Evolutionary conservation across 2,797 vertebrate genomes (phyloP).

Genomic region (Peromyscus nudipes): DNA sequence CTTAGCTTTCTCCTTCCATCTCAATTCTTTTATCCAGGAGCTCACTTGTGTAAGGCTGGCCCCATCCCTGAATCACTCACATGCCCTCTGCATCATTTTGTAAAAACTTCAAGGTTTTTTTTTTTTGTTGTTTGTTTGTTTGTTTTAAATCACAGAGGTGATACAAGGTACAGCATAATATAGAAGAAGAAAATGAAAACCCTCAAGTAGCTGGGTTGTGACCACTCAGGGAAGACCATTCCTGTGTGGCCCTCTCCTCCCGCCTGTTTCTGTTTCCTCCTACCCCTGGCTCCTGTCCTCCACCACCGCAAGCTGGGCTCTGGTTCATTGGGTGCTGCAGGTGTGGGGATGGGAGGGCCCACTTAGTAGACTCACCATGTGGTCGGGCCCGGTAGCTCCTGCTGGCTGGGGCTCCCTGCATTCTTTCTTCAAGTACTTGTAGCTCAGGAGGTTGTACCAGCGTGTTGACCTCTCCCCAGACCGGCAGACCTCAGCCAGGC

Average conservation of each 20-base stretch:
- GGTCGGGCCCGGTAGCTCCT: constrained; percentile 77
- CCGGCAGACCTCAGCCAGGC: constrained; percentile 94
- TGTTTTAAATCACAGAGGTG: not conserved
- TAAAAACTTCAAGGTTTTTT: not conserved
- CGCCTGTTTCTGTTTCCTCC: not conserved
- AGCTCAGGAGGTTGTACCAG: constrained; percentile 97
- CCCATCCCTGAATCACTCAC: not conserved
- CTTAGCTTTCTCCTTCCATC: not conserved
- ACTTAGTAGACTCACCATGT: constrained; percentile 84
- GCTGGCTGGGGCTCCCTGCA: constrained; percentile 87
- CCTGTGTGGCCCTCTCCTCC: not conserved
- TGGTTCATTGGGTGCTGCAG: not conserved
- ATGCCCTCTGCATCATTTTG: too few relatives aligned
- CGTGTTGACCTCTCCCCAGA: constrained; percentile 92
- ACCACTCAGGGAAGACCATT: not conserved
- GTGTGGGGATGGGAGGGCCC: not conserved
- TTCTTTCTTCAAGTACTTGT: constrained; percentile 91
- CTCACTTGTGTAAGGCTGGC: not conserved
- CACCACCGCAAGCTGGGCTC: not conserved
- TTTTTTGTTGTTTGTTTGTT: not conserved
- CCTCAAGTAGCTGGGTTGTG: not conserved
- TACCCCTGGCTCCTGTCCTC: not conserved
- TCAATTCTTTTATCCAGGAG: not conserved
- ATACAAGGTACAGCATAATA: not conserved
- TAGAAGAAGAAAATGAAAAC: not conserved